Conservation (phyloP, 2,113 vertebrate species). For the Ophiodon elongatus region DNA sequence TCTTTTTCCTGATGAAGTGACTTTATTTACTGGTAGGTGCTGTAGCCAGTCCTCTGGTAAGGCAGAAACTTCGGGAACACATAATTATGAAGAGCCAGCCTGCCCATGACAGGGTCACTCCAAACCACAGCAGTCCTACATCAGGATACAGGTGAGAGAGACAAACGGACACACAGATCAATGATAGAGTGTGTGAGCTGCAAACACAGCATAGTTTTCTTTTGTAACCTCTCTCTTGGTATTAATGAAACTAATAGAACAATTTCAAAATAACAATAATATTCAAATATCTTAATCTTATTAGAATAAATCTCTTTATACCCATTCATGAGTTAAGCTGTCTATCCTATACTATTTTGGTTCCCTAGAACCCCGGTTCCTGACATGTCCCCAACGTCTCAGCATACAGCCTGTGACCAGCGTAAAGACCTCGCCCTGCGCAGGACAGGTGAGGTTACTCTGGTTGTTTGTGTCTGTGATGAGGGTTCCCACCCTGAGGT, state of each 20-base stretch:
- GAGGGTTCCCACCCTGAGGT: constrained; percentile 19
- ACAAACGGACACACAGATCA: background rate
- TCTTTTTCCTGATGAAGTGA: constrained; percentile 14
- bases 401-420: constrained; percentile 83
- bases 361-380: constrained; percentile 84
- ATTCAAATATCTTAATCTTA: no score
- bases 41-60: constrained; percentile 92
- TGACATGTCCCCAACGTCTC: constrained; percentile 81
- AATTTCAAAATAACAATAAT: background rate
- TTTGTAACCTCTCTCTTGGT: background rate
- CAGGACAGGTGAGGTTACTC: constrained; percentile 88
- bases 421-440: constrained; percentile 89
- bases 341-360: constrained; percentile 26
- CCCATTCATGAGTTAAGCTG: background rate
- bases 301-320: background rate
- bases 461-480: constrained; percentile 30
- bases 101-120: constrained; percentile 86
- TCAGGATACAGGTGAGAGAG: constrained; percentile 80
- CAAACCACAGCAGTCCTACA: constrained; percentile 65
- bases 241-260: background rate
- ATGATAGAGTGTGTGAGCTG: no score
- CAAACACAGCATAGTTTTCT: no score
- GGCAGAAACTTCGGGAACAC: constrained; percentile 90
- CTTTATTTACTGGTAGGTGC: constrained; percentile 85
- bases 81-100: constrained; percentile 92